phyloP scores from a whole-genome alignment of 35 echinoderm and acorn worm genomes.

The Chiridota heheva region DNA sequence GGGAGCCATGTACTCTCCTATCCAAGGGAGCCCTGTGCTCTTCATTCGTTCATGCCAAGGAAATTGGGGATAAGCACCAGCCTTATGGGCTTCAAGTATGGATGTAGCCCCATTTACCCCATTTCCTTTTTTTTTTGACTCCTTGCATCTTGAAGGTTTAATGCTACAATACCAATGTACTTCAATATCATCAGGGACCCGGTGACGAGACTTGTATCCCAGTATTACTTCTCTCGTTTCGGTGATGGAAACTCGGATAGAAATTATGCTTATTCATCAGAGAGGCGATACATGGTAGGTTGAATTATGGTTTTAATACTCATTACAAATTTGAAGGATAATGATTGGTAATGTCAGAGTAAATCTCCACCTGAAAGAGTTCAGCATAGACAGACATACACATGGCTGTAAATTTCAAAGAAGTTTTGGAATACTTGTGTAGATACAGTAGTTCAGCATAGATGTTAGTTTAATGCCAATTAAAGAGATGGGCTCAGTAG shows the following conservation, averaged over 20 bases:
- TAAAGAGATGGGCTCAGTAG: too few species aligned
- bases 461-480: too few species aligned
- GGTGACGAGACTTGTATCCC: conserved; percentile 52
- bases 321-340: neutral
- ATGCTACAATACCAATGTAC: conserved; percentile 44
- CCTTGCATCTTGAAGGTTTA: conserved; percentile 33
- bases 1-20: too few species aligned
- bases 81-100: too few species aligned
- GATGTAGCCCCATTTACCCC: too few species aligned
- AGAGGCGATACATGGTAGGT: conserved; percentile 41
- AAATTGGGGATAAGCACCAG: too few species aligned
- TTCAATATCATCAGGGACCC: conserved; percentile 92
- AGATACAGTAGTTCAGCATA: too few species aligned
- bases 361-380: neutral
- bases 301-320: neutral
- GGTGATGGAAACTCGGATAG: conserved; percentile 57
- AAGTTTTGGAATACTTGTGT: too few species aligned
- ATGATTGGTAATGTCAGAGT: neutral
- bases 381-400: neutral
- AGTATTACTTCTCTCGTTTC: conserved; percentile 80
- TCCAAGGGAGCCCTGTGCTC: too few species aligned
- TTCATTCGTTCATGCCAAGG: too few species aligned
- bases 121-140: too few species aligned
- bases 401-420: too few species aligned
- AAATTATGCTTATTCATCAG: conserved; percentile 24